Conservation (phyloP, 2,888 invertebrate species). For the Linhomoeus sp. region DNA sequence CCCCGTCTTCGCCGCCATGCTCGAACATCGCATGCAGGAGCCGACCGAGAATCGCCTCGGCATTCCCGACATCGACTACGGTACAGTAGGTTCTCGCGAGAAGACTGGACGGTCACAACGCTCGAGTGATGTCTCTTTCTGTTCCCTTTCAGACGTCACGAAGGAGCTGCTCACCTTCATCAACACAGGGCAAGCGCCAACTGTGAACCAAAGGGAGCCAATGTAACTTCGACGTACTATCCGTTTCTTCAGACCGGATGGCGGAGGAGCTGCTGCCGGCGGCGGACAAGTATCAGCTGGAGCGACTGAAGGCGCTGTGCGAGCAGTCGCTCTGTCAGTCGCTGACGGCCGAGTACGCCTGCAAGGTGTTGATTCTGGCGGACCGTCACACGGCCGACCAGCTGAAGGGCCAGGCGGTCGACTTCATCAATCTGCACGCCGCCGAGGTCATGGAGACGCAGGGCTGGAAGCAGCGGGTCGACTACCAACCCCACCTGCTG, state of each 20-base stretch:
- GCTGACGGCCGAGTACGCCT: slow-evolving; percentile 85
- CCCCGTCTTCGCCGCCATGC: slow-evolving; percentile 98
- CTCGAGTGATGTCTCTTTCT: background rate
- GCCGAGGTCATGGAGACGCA: slow-evolving; percentile 58
- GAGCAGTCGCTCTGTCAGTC: slow-evolving; percentile 89
- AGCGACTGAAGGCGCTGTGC: slow-evolving; percentile 85
- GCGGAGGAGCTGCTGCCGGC: slow-evolving; percentile 92
- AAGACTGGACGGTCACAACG: slow-evolving; percentile 38
- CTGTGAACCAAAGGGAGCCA: too few species aligned
- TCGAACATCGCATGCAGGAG: slow-evolving; percentile 96
- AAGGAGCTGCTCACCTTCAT: slow-evolving; percentile 93
- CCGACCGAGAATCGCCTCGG: slow-evolving; percentile 74
- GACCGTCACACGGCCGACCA: slow-evolving; percentile 96
- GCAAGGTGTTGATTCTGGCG: slow-evolving; percentile 84
- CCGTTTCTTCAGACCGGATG: slow-evolving; percentile 53
- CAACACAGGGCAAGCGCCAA: slow-evolving; percentile 76
- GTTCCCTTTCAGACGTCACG: slow-evolving; percentile 40
- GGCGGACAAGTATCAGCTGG: slow-evolving; percentile 93
- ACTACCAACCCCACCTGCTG: slow-evolving; percentile 87
- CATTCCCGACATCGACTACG: slow-evolving; percentile 83
- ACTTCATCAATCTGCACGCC: slow-evolving; percentile 68
- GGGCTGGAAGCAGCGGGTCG: slow-evolving; percentile 95
- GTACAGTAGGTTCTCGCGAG: too few species aligned
- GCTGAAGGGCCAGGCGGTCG: slow-evolving; percentile 92
- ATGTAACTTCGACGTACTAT: too few species aligned